Conservation (phyloP, 92 coral and sea anemone genomes). For the Umimayanthus kanabou region DNA sequence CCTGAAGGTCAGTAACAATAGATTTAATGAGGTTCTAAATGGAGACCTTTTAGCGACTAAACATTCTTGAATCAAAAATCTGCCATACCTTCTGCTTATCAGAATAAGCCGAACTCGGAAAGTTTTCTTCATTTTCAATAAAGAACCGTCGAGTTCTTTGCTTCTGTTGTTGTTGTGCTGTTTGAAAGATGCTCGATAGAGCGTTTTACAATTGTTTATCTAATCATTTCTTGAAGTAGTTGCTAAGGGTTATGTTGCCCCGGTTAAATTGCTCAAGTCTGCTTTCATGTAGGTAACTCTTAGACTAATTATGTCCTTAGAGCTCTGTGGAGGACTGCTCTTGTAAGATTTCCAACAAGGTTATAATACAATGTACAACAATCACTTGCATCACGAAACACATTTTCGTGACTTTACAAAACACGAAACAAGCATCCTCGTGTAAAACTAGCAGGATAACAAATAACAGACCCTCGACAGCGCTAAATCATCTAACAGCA, state of each 20-base stretch:
- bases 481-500: not conserved
- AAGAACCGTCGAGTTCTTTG: not conserved
- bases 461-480: not conserved
- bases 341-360: not conserved
- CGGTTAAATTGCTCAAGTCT: not conserved
- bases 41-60: not conserved
- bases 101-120: not conserved
- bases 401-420: slow-evolving; percentile 19
- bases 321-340: not conserved
- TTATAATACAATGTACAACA: not conserved
- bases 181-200: not conserved
- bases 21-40: slow-evolving; percentile 10
- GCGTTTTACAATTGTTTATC: slow-evolving; percentile 29
- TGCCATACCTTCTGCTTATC: not conserved
- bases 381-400: not conserved
- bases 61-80: slow-evolving; percentile 5
- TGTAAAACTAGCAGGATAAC: slow-evolving; percentile 9
- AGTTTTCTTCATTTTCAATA: not conserved
- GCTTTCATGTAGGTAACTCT: slow-evolving; percentile 32
- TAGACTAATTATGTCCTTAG: not conserved
- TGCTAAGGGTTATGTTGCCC: not conserved
- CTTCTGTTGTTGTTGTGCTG: not conserved
- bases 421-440: not conserved
- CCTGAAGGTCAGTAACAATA: not conserved
- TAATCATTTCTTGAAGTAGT: not conserved